Evolutionary conservation across 2,113 vertebrate species (phyloP).

Genomic region (Lanius ludovicianus): DNA sequence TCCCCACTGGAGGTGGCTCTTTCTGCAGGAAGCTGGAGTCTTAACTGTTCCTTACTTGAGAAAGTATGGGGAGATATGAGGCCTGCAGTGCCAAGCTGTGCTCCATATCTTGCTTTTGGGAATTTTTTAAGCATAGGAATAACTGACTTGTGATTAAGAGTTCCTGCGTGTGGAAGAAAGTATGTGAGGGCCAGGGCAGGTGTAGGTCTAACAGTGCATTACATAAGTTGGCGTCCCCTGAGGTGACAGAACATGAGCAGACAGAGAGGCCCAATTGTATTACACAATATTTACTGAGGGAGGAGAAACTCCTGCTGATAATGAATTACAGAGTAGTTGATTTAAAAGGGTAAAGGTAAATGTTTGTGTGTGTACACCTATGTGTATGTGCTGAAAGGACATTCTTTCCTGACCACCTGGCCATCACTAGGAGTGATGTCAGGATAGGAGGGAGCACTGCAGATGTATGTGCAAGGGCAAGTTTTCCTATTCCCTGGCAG

Average conservation of each 20-base stretch:
- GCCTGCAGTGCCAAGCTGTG: background rate
- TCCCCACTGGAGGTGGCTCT: background rate
- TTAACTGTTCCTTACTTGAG: background rate
- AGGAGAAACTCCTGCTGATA: constrained; percentile 1
- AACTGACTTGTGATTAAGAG: background rate
- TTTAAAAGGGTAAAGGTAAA: constrained; percentile 5
- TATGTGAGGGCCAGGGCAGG: background rate
- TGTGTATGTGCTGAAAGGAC: background rate
- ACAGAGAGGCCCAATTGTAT: background rate
- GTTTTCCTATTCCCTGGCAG: background rate
- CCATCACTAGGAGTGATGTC: background rate
- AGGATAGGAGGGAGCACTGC: background rate
- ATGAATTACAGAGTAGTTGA: background rate
- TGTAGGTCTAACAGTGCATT: background rate
- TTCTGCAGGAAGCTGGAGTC: background rate
- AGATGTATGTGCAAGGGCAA: background rate
- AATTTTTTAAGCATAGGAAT: background rate
- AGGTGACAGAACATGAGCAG: background rate
- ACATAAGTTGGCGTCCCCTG: background rate
- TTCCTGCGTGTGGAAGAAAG: background rate
- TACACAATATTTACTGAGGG: constrained; percentile 2
- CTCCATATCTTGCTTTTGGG: background rate
- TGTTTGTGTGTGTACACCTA: background rate
- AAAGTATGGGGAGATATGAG: background rate
- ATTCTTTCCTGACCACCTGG: background rate